phyloP scores from a whole-genome alignment of 2,888 invertebrate genomes.

The Drosophila monieri region DNA sequence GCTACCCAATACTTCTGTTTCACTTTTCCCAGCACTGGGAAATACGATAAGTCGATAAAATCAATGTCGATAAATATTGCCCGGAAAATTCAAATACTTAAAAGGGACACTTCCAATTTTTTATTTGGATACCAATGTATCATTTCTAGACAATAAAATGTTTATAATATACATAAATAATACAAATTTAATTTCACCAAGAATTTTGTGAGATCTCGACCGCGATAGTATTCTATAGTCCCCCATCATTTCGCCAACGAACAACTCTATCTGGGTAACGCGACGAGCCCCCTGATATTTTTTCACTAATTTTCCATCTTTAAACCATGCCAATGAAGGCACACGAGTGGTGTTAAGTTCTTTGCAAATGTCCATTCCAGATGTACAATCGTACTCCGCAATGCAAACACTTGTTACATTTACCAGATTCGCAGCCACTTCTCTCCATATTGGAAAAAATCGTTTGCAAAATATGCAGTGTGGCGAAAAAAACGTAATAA shows the following conservation, averaged over 20 bases:
- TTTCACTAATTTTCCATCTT: constrained; percentile 4
- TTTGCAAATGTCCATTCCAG: constrained; percentile 4
- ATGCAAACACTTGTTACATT: constrained; percentile 12
- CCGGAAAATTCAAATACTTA: neutral
- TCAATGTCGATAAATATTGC: neutral
- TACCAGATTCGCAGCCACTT: constrained; percentile 1
- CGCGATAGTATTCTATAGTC: neutral
- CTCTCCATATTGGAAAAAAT: constrained; percentile 2
- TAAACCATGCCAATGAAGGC: constrained; percentile 9
- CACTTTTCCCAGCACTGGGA: neutral
- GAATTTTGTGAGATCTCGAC: neutral
- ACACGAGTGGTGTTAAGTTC: neutral
- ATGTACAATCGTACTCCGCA: constrained; percentile 22
- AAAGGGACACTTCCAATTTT: neutral
- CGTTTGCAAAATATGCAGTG: neutral
- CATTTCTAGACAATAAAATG: neutral
- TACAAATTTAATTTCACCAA: neutral
- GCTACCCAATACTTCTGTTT: neutral
- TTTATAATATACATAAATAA: neutral
- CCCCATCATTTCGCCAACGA: neutral
- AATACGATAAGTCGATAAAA: neutral
- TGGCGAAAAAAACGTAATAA: constrained; percentile 17
- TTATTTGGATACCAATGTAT: neutral
- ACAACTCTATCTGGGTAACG: neutral
- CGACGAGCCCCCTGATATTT: neutral